Evolutionary conservation across 2,797 vertebrate species (phyloP), one percentile per base, ranked within the genome.

Genomic region (Steatocranus sp.): DNA sequence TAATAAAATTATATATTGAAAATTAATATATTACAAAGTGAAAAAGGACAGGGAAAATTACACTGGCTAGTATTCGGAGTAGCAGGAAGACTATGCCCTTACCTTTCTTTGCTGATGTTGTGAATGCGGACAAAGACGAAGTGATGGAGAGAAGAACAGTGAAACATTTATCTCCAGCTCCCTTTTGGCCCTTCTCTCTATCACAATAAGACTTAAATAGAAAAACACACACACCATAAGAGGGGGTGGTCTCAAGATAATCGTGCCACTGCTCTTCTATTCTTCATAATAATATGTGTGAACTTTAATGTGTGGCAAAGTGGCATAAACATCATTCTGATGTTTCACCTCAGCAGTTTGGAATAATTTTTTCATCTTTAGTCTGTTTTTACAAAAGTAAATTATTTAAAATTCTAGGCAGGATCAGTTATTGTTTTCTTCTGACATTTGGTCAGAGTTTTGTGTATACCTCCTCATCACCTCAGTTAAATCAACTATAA

Each of bases 131-230:
- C 49, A 7, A 68, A 56, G 56, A 68, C 15, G 61, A 86, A 89
- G 79, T 81, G 89, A 92, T 92, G 92, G 51, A 61, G 83, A 87
- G 80, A 86, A 81, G 83, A 91, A 85, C 41, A 32, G 30, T 56
- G 63, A 75, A 85, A 83, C 89, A 93, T 95, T 89, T 94, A 96
- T 88, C 89, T 88, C 83, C 75, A 81, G 75, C 91, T 85, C 68
- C 83, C 78, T 86, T 93, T 90, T 91, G 92, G 94, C 93, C 90
- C 90, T 86, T 88, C 91, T 89, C 85, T 81, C 78, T 81, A 78
- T 92, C 86, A 93, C 90, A 92, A 84, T 68, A 51, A 74, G 87
- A 92, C 93, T 91, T 93, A 95, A 96, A 94, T 93, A 94, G 86
- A 88, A 86, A 88, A 68, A 78, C 61, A 78, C 23, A 41, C 79